Evolutionary conservation across 1,140 invertebrate species (phyloP).

Genomic region (Trigoniulus corallinus): DNA sequence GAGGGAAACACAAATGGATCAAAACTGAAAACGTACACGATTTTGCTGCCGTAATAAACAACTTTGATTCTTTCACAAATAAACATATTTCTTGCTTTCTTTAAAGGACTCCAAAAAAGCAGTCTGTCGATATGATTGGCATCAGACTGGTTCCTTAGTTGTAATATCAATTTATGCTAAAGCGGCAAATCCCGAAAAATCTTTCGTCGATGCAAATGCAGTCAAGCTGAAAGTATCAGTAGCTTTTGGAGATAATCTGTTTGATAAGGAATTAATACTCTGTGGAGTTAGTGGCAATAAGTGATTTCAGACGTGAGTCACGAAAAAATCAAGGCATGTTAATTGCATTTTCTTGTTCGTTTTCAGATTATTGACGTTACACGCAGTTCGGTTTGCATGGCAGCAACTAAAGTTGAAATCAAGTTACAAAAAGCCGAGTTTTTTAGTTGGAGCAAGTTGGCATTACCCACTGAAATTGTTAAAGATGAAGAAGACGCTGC

Average conservation of each 20-base stretch:
- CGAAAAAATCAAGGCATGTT: background rate
- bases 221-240: conserved; percentile 58
- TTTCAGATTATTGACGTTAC: conserved; percentile 27
- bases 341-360: conserved; percentile 12
- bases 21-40: conserved; percentile 31
- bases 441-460: conserved; percentile 57
- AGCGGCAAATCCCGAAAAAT: conserved; percentile 60
- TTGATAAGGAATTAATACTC: conserved; percentile 64
- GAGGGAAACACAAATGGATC: conserved; percentile 70
- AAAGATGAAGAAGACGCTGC: background rate
- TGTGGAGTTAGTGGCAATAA: conserved; percentile 47
- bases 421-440: conserved; percentile 73
- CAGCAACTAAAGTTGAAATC: conserved; percentile 89
- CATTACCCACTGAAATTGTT: background rate
- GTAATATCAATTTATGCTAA: conserved; percentile 81
- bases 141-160: conserved; percentile 67
- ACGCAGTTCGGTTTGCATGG: conserved; percentile 54
- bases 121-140: conserved; percentile 80
- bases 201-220: conserved; percentile 63
- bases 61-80: conserved; percentile 23
- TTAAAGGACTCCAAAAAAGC: conserved; percentile 34
- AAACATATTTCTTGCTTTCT: conserved; percentile 13
- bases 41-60: no score
- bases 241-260: conserved; percentile 58
- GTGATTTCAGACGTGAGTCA: no score